Evolutionary conservation across 2,888 invertebrate genomes (phyloP).

Genomic region (Pterostichus madidus): DNA sequence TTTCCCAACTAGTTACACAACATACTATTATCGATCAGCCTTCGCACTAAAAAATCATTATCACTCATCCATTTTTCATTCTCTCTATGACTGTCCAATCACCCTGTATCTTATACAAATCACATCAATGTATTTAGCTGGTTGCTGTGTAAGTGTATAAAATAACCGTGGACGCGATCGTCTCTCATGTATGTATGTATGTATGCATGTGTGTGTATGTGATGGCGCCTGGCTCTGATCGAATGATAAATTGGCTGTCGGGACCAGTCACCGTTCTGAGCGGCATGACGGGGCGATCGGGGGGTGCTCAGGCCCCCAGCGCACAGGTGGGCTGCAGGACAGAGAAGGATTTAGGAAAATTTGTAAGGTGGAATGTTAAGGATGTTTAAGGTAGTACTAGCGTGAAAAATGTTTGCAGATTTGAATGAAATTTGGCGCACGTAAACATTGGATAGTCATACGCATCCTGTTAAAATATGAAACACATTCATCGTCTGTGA

Average conservation of each 20-base stretch:
- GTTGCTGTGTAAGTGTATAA: not conserved
- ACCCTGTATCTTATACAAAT: not conserved
- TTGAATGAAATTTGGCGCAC: no score
- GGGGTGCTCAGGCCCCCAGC: slow-evolving; percentile 19
- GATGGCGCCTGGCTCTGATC: slow-evolving; percentile 65
- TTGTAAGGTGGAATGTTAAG: no score
- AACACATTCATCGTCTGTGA: no score
- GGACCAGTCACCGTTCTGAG: slow-evolving; percentile 58
- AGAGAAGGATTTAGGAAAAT: slow-evolving; percentile 24
- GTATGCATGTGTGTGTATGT: slow-evolving; percentile 48
- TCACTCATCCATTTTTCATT: not conserved
- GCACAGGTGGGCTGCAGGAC: slow-evolving; percentile 57
- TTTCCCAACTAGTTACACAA: no score
- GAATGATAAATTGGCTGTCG: slow-evolving; percentile 66
- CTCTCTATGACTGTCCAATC: not conserved
- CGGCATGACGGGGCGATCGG: not conserved
- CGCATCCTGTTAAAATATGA: no score
- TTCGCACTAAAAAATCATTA: no score
- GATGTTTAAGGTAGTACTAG: no score
- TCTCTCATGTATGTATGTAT: slow-evolving; percentile 35
- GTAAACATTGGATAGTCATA: no score
- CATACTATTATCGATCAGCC: no score
- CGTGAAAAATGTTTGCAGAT: no score
- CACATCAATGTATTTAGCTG: slow-evolving; percentile 16
- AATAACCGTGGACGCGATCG: not conserved